A percentile compares a stretch with the other conserved stretches of the same genome.
Conservation (phyloP, 2,797 vertebrate species). For the Cirrhinus mrigala region DNA sequence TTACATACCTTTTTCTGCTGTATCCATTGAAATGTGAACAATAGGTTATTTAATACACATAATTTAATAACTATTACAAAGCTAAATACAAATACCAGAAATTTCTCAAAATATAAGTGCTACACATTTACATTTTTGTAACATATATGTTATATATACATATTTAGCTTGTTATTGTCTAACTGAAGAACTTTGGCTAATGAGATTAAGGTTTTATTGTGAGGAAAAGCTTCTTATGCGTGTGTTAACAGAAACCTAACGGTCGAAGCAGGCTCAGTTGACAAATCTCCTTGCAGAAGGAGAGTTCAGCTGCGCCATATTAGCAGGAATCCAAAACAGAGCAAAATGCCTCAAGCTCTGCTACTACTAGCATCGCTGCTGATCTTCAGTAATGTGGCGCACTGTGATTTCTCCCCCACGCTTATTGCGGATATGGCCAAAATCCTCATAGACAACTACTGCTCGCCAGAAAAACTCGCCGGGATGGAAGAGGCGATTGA, state of each 20-base stretch:
- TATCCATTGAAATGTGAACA: neutral
- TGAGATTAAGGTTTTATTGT: constrained; percentile 90
- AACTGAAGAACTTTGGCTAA: constrained; percentile 79
- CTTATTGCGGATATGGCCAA: constrained; percentile 89
- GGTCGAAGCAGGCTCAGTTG: constrained; percentile 73
- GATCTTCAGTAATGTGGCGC: constrained; percentile 65
- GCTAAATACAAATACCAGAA: neutral
- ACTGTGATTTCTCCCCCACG: constrained; percentile 76
- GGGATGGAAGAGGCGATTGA: constrained; percentile 90
- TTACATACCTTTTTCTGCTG: neutral
- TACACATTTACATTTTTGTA: constrained; percentile 46
- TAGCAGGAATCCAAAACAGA: constrained; percentile 6
- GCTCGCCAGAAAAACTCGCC: constrained; percentile 89
- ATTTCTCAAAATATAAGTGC: neutral
- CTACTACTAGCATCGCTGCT: constrained; percentile 68
- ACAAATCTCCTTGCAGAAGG: constrained; percentile 65
- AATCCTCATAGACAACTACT: constrained; percentile 92
- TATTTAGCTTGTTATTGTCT: constrained; percentile 74
- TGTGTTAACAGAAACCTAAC: constrained; percentile 75
- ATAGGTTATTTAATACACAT: neutral
- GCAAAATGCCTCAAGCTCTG: constrained; percentile 72
- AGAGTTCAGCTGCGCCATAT: constrained; percentile 56
- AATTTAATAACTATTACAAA: neutral
- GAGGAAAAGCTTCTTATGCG: constrained; percentile 80
- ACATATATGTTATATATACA: constrained; percentile 61